phyloP scores from a whole-genome alignment of 2,888 invertebrate species.

The Emesis furor region DNA sequence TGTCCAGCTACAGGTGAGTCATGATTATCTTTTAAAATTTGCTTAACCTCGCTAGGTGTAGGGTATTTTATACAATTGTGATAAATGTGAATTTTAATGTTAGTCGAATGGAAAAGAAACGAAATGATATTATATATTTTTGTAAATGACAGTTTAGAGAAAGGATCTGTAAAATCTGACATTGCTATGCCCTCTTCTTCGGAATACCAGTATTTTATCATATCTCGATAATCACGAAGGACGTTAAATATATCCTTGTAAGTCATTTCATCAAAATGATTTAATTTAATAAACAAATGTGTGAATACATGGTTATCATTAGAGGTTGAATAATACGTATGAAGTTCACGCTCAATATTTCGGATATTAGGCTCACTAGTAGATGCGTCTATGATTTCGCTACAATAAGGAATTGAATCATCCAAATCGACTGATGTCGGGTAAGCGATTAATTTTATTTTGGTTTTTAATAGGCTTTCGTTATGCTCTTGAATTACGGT shows the following conservation, averaged over 20 bases:
- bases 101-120: slow-evolving; percentile 14
- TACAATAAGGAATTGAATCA: slow-evolving; percentile 11
- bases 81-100: slow-evolving; percentile 15
- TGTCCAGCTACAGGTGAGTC: slow-evolving; percentile 5
- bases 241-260: slow-evolving; percentile 23
- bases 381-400: slow-evolving; percentile 6
- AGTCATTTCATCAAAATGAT: slow-evolving; percentile 15
- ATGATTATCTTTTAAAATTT: slow-evolving; percentile 1
- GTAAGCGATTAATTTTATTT: slow-evolving; percentile 9
- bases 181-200: neutral
- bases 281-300: slow-evolving; percentile 18
- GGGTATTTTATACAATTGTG: slow-evolving; percentile 6
- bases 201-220: slow-evolving; percentile 29
- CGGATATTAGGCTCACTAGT: neutral
- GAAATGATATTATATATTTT: slow-evolving; percentile 11
- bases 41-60: neutral
- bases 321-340: slow-evolving; percentile 17
- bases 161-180: slow-evolving; percentile 17
- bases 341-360: slow-evolving; percentile 9
- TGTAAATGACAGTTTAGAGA: neutral
- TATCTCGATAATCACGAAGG: slow-evolving; percentile 21
- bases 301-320: slow-evolving; percentile 22
- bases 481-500: slow-evolving; percentile 2
- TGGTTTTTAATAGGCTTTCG: neutral
- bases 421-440: slow-evolving; percentile 12